Evolutionary conservation across 2,888 invertebrate species (phyloP), one percentile per base, ranked within the genome.

Genomic region (Spodoptera picta): DNA sequence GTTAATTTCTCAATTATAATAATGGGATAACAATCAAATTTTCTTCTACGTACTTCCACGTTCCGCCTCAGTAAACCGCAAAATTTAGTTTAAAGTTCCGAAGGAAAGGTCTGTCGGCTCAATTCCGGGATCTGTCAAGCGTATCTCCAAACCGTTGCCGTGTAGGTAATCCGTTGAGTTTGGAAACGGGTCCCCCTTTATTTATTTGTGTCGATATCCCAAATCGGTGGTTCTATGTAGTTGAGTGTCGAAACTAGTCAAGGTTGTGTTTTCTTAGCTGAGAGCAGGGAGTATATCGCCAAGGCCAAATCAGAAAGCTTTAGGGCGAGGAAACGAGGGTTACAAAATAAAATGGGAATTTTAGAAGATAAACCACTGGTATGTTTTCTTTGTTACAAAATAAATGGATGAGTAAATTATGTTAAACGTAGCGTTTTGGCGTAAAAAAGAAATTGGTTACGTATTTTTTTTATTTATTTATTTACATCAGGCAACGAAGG

Each of bases 81-180:
- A 65, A 70, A 44, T 63, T 51, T 23, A 58, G 41, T 66, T 64
- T 48, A 51, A 64, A 74, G 42, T 65, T 14, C 9, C 46, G 19
- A 45, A 57, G 49, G 42, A 75, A 58, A 41, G 65, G 48, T 55
- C 59, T 66, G 65, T 63, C 58, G 48, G 58, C 59, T 67, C 69
- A 70, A 77, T 79, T 79, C 60, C 58, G 67, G 64, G 69, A 67
- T 50, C 65, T 53, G 49, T 50, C 41, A 47, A 61, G 60, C 59
- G 54, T 47, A 24, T 27, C 56, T 24, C 53, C 14, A 24, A 41
- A n/a, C 24, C 41, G 67, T 55, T 48, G 54, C 53, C 69, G 24
- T 62, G 60, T 59, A 53, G 57, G 57, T 61, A 72, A 63, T 65
- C 65, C 65, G 52, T 44, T 31, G 44, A 45, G 59, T 53, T 68